phyloP scores from a whole-genome alignment of 1,140 invertebrate genomes.

The Drosophila leontia region DNA sequence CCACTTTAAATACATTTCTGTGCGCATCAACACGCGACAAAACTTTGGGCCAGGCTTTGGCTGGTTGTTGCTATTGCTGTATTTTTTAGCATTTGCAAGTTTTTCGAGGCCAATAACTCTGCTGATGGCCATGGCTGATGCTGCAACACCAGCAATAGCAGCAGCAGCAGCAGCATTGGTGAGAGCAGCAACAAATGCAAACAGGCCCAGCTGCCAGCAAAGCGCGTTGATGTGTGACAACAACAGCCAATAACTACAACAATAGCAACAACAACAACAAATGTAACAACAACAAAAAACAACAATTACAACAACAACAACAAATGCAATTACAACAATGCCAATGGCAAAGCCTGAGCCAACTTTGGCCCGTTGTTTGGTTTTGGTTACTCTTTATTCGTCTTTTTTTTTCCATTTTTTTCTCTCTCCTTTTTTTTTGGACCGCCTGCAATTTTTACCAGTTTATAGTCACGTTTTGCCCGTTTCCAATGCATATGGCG shows the following conservation, averaged over 20 bases:
- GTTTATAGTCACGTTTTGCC: constrained; percentile 73
- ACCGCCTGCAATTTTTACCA: constrained; percentile 60
- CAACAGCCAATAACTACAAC: constrained; percentile 72
- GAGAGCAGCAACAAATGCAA: constrained; percentile 23
- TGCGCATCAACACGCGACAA: constrained; percentile 72
- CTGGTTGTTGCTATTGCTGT: constrained; percentile 30
- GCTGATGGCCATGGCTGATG: constrained; percentile 76
- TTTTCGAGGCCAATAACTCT: constrained; percentile 80
- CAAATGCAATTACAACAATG: constrained; percentile 37
- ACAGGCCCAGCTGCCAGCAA: constrained; percentile 51
- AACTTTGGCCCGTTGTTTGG: constrained; percentile 56
- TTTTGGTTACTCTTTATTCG: constrained; percentile 33
- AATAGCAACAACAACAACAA: constrained; percentile 35
- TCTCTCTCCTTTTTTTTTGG: constrained; percentile 13
- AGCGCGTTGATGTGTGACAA: constrained; percentile 78
- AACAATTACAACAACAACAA: constrained; percentile 46
- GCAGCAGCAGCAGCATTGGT: constrained; percentile 12
- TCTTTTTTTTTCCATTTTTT: constrained; percentile 13
- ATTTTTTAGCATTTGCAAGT: constrained; percentile 77
- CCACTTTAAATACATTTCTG: constrained; percentile 71
- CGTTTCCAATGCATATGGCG: constrained; percentile 55
- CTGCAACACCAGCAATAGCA: constrained; percentile 30
- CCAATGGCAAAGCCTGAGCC: constrained; percentile 73
- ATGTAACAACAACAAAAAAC: constrained; percentile 27
- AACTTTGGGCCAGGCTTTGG: constrained; percentile 58